These are phyloP conservation scores for Sarotherodon lohbergeri DNA, from an alignment of 2,113 vertebrate genomes.

Conservation along the genomic window DNA sequence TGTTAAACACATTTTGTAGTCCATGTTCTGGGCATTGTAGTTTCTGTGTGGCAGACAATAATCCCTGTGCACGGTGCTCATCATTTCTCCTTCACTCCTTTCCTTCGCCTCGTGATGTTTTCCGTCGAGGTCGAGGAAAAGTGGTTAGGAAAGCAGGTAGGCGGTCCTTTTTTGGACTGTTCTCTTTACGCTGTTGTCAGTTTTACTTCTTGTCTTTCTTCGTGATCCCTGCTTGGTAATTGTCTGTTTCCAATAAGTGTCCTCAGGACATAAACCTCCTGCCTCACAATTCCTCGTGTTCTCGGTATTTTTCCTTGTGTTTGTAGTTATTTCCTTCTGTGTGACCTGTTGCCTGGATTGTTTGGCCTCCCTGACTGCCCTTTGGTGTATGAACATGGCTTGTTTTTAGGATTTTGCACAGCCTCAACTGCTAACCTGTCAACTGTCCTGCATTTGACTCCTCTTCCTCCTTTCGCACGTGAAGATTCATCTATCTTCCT, in stretches of 20 bases:
- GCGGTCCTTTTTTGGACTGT: neutral
- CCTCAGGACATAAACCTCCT: neutral
- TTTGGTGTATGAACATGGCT: neutral
- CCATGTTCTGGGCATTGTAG: neutral
- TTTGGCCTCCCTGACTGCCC: neutral
- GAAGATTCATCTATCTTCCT: neutral
- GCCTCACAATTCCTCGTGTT: rapidly evolving
- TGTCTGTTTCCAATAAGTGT: neutral
- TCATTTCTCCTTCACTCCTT: neutral
- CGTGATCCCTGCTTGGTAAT: neutral
- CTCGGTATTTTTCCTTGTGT: neutral
- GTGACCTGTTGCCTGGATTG: neutral
- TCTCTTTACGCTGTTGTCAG: neutral
- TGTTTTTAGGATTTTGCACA: neutral
- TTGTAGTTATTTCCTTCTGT: neutral
- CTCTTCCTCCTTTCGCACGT: neutral
- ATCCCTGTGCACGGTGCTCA: neutral
- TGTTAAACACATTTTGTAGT: neutral
- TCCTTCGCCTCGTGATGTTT: neutral
- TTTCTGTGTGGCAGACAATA: neutral
- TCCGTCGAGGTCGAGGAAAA: neutral
- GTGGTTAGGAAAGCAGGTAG: neutral
- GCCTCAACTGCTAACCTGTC: neutral
- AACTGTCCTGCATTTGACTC: neutral
- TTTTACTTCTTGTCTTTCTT: neutral